phyloP scores from a whole-genome alignment of 2,888 invertebrate species.

The Pyrochroa serraticornis region DNA sequence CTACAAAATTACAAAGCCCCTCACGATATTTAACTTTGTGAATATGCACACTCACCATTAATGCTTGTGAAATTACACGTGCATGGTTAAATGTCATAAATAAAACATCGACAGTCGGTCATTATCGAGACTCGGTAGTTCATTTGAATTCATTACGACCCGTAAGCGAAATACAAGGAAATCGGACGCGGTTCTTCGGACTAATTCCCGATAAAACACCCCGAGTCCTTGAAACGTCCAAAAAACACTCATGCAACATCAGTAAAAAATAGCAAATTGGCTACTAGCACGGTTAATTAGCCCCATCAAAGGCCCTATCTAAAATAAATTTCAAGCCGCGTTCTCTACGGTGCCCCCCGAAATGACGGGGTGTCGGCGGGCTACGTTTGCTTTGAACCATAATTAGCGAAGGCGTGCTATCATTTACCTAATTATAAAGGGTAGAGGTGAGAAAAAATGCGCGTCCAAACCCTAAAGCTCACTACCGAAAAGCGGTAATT shows the following conservation, averaged over 20 bases:
- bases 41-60: slow-evolving; percentile 5
- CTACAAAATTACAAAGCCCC: slow-evolving; percentile 7
- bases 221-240: not conserved
- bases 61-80: slow-evolving; percentile 5
- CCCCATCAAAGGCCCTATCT: slow-evolving; percentile 24
- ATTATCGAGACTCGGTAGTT: too few relatives aligned
- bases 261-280: slow-evolving; percentile 29
- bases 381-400: slow-evolving; percentile 39
- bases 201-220: not conserved
- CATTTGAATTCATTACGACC: too few relatives aligned
- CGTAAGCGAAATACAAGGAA: not conserved
- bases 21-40: slow-evolving; percentile 3
- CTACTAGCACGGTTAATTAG: slow-evolving; percentile 27
- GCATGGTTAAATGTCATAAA: slow-evolving; percentile 8
- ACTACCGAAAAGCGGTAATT: slow-evolving; percentile 16
- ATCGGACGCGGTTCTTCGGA: not conserved
- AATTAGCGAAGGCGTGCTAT: slow-evolving; percentile 48
- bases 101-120: slow-evolving; percentile 7
- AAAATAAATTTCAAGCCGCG: slow-evolving; percentile 31
- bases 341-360: slow-evolving; percentile 27
- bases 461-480: slow-evolving; percentile 4
- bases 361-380: slow-evolving; percentile 29
- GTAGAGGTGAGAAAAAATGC: slow-evolving; percentile 44
- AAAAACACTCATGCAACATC: not conserved
- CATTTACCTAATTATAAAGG: slow-evolving; percentile 49